Base-by-base conservation (phyloP, 2,797 vertebrate species). In the Diplodus sargus region DNA sequence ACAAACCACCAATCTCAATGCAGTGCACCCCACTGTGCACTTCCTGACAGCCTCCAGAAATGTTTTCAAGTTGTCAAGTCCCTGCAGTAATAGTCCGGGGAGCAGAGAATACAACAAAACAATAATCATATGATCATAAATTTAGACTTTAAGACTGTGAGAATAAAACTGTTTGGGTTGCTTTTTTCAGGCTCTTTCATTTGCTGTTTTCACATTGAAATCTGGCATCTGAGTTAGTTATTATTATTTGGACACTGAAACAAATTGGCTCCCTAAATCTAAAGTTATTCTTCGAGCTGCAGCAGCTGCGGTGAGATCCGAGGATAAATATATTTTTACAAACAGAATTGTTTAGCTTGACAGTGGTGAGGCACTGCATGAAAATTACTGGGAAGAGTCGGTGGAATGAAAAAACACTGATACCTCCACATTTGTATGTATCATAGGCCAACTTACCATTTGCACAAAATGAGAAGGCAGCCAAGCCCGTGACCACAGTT, bases 41-140 rank as follows among this genome's bases (percentile, higher is more conserved):
- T 89, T 91, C 90, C 91, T 92, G 90, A 90, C 87, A 90, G 91
- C 78, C 86, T 87, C 71, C 78, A 88, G 83, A 89, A 94, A 90
- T 88, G 82, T 89, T 90, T 92, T 90, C 85, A 87, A 89, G 84
- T 93, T 93, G 91, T 92, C 90, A 93, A 81, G 83, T 88, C 88
- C 68, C 85, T 81, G 59, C 89, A 76, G 91, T 88, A 90, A 90
- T 85, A 74, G 87, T 84, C 66, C 63, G 22, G 76, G 78, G 81
- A 74, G 85, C 79, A 75, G 70, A 82, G 79, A 78, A 86, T 48
- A 79, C 85, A 83, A 85, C 85, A 92, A 89, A 91, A 86, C 82
- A 90, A 90, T 90, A 90, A 91, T 90, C 84, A 87, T 86, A 80
- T 85, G 80, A 91, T 91, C 81, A 85, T 56, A 86, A 81, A 83